Percentiles rank a stretch among this genome's conserved stretches.
Conservation (phyloP, 1,140 invertebrate species). For the Euura lappo region DNA sequence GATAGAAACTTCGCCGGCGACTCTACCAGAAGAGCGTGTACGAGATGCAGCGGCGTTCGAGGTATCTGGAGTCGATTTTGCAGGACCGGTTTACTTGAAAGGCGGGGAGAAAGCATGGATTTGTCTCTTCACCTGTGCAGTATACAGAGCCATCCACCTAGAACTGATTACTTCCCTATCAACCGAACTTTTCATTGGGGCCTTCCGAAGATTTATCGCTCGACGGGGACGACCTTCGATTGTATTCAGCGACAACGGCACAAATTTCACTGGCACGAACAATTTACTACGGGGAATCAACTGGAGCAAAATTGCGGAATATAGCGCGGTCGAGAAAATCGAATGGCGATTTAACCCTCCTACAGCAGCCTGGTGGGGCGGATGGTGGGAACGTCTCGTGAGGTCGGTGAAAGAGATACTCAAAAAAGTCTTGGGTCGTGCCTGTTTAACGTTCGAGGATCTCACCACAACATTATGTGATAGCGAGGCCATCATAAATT, state of each 20-base stretch:
- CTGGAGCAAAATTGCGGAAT: background rate
- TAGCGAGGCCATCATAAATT: slow-evolving; percentile 28
- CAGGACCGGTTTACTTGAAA: slow-evolving; percentile 44
- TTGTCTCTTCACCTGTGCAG: slow-evolving; percentile 29
- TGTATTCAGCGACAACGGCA: slow-evolving; percentile 23
- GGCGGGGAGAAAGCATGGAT: slow-evolving; percentile 28
- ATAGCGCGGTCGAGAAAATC: background rate
- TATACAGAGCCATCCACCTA: slow-evolving; percentile 29
- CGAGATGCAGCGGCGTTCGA: slow-evolving; percentile 39
- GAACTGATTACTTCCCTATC: slow-evolving; percentile 30
- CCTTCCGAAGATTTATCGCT: slow-evolving; percentile 17
- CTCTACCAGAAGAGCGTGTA: slow-evolving; percentile 34
- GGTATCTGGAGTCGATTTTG: slow-evolving; percentile 49
- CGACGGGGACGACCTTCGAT: slow-evolving; percentile 19
- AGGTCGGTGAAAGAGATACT: slow-evolving; percentile 44
- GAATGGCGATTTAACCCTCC: slow-evolving; percentile 53
- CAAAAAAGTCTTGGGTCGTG: slow-evolving; percentile 19
- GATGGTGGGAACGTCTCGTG: slow-evolving; percentile 51
- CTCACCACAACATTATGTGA: slow-evolving; percentile 10
- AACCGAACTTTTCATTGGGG: slow-evolving; percentile 20
- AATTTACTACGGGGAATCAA: too few relatives aligned
- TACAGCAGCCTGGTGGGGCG: slow-evolving; percentile 46
- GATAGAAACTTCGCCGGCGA: slow-evolving; percentile 36
- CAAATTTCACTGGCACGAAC: slow-evolving; percentile 23
- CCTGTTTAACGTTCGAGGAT: slow-evolving; percentile 20